Conservation (phyloP, 1,140 invertebrate species). For the Eulimnadia texana region DNA sequence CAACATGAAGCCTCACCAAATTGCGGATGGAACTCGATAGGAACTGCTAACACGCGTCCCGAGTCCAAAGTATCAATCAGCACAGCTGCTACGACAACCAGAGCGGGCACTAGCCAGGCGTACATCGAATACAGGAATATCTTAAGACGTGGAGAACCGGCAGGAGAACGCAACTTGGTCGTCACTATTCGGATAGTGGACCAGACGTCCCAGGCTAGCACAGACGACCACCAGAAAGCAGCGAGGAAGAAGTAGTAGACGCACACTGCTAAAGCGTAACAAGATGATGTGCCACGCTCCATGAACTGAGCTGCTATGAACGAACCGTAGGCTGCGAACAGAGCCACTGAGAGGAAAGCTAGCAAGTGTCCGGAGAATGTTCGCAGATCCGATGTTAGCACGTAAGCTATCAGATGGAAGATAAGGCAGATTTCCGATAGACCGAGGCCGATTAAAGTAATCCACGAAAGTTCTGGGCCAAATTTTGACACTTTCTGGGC, state of each 20-base stretch:
- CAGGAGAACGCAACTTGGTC: slow-evolving; percentile 31
- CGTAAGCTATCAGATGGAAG: slow-evolving; percentile 33
- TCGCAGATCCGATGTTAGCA: slow-evolving; percentile 32
- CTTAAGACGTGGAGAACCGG: slow-evolving; percentile 28
- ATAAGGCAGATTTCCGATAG: slow-evolving; percentile 35
- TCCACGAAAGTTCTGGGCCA: slow-evolving; percentile 30
- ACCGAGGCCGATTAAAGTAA: slow-evolving; percentile 32
- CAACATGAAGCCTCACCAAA: slow-evolving; percentile 38
- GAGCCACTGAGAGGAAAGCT: slow-evolving; percentile 32
- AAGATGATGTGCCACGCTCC: slow-evolving; percentile 21
- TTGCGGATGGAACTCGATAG: slow-evolving; percentile 28
- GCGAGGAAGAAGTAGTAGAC: slow-evolving; percentile 39
- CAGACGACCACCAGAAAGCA: slow-evolving; percentile 44
- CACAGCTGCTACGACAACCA: slow-evolving; percentile 33
- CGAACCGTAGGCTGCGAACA: slow-evolving; percentile 32
- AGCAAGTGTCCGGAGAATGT: slow-evolving; percentile 39
- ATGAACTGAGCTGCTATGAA: slow-evolving; percentile 33
- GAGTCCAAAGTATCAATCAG: slow-evolving; percentile 30
- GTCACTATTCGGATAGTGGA: slow-evolving; percentile 36
- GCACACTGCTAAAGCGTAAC: slow-evolving; percentile 30
- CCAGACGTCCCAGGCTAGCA: slow-evolving; percentile 43
- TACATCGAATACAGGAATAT: slow-evolving; percentile 38
- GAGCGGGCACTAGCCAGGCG: slow-evolving; percentile 36
- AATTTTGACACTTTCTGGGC: slow-evolving; percentile 26
- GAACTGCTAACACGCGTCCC: slow-evolving; percentile 24